Evolutionary conservation across 2,113 vertebrate genomes (phyloP).

Genomic region (Guaruba guarouba): DNA sequence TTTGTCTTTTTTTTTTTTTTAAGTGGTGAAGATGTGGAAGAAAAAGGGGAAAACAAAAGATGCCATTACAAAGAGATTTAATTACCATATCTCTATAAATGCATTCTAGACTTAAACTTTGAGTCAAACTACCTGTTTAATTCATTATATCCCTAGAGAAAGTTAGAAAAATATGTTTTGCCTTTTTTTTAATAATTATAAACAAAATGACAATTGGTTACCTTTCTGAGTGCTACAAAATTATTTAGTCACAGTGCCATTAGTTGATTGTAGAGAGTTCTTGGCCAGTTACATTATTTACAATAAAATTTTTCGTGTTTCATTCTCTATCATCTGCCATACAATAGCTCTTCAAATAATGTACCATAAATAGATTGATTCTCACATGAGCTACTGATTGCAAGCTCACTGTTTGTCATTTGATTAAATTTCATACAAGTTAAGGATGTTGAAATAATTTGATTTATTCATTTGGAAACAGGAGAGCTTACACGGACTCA

Average conservation of each 20-base stretch:
- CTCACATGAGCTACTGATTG: not conserved
- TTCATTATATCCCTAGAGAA: not conserved
- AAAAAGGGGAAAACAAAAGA: not conserved
- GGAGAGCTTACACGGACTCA: not conserved
- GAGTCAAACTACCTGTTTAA: not conserved
- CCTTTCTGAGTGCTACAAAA: not conserved
- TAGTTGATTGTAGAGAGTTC: not conserved
- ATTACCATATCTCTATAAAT: not conserved
- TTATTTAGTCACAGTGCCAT: not conserved
- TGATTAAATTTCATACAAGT: not conserved
- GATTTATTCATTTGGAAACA: slow-evolving; percentile 2
- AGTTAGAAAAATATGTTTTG: not conserved
- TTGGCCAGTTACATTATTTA: not conserved
- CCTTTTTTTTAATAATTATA: not conserved
- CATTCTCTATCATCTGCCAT: not conserved
- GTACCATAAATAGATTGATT: not conserved
- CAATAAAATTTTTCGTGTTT: not conserved
- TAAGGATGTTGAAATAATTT: slow-evolving; percentile 22
- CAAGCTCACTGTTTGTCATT: not conserved
- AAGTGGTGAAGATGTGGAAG: not conserved
- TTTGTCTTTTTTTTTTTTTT: not conserved
- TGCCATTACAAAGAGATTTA: not conserved
- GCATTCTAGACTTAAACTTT: not conserved
- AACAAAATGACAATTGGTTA: not conserved
- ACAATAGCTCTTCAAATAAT: not conserved